phyloP scores from a whole-genome alignment of 2,888 invertebrate species.

The Pogonocherus hispidulus region DNA sequence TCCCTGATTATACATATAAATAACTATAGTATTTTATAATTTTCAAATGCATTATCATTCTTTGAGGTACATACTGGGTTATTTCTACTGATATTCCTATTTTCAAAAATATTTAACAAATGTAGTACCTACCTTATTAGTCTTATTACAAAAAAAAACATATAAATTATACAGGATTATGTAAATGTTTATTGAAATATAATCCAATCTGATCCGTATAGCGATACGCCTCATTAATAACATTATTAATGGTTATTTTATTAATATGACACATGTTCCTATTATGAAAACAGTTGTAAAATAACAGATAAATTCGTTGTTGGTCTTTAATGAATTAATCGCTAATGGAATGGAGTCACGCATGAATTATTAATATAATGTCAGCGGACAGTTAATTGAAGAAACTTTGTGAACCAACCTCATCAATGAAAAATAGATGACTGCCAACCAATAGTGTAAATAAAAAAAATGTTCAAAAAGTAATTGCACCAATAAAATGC shows the following conservation, averaged over 20 bases:
- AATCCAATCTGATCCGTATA: background rate
- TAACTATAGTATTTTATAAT: too few relatives aligned
- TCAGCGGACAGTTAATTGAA: background rate
- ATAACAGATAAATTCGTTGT: slow-evolving; percentile 2
- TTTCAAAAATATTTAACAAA: too few relatives aligned
- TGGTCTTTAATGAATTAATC: slow-evolving; percentile 4
- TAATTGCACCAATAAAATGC: too few relatives aligned
- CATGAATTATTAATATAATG: slow-evolving; percentile 3
- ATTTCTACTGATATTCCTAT: too few relatives aligned
- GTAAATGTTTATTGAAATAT: background rate
- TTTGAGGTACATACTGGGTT: too few relatives aligned
- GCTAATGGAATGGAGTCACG: background rate
- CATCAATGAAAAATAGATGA: too few relatives aligned
- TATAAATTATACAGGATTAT: background rate
- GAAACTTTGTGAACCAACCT: background rate
- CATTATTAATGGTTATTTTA: slow-evolving; percentile 2
- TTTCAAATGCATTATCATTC: too few relatives aligned
- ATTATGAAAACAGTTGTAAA: background rate
- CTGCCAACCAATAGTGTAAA: too few relatives aligned
- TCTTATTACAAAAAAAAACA: too few relatives aligned
- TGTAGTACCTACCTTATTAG: too few relatives aligned
- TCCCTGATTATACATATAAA: too few relatives aligned
- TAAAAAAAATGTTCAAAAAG: too few relatives aligned
- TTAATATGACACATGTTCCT: slow-evolving; percentile 1
- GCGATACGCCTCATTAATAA: slow-evolving; percentile 2